Base-by-base conservation (phyloP, 2,888 invertebrate genomes). In the Caenorhabditis afra region DNA sequence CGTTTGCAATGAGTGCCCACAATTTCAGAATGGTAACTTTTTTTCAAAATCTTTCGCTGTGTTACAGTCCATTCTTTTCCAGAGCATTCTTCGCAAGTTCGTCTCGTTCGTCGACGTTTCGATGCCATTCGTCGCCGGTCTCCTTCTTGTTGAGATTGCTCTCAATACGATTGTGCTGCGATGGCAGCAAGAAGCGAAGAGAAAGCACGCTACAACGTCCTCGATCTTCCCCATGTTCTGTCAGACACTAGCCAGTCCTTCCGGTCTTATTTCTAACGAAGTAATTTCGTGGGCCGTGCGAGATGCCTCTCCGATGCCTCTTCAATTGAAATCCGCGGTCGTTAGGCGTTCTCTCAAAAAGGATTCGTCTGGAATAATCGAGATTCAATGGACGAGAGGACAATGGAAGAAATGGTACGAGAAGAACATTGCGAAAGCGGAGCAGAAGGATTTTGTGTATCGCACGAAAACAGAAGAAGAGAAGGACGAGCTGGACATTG, bases 391-490 rank as follows among this genome's bases (percentile, higher is more conserved):
- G 85, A 79, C 79, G 1, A 65, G 81, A 53, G 29, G 62, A n/a
- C 81, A 85, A 52, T 85, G 85, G 85, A 76, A 73, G 55, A 85
- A 85, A 67, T 85, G 85, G 85, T 84, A 84, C 49, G 81, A 87
- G 37, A 57, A 57, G 45, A 73, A 85, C 37, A 70, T 77, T 14
- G 79, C 68, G n/a, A 86, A 82, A 45, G 79, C 59, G 7, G 80
- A 81, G 50, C 74, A 76, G 37, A 84, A 88, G 44, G 80, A 87
- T 53, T 88, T 84, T 47, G 81, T 81, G 1, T 88, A 88, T 65
- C 81, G 83, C 39, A 67, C 83, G 11, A 89, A 85, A 70, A 81
- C 83, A 0, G 82, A 82, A 53, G 86, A 86, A 65, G 82, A 86
- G 35, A 84, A 84, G 16, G 84, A 86, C 29, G 83, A 83, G 14